A percentile compares a stretch with the other conserved stretches of the same genome.
Conservation (phyloP, 2,113 vertebrate genomes). For the Stercorarius parasiticus region DNA sequence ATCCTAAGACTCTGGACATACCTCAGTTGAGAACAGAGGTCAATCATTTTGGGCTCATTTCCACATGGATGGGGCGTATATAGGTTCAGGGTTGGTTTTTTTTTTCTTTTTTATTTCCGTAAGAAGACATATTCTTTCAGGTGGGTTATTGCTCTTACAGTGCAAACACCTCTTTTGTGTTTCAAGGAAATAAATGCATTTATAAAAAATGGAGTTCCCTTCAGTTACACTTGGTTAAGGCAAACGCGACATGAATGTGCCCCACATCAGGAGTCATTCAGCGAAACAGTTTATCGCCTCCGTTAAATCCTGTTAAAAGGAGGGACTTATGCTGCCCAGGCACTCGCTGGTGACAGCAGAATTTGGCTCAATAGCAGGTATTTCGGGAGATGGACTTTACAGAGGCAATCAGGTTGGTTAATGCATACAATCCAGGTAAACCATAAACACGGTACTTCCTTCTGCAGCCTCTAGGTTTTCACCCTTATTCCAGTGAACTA, state of each 20-base stretch:
- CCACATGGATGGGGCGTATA: neutral
- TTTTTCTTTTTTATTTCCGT: neutral
- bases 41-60: conserved; percentile 25
- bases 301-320: neutral
- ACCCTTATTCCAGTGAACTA: neutral
- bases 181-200: neutral
- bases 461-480: neutral
- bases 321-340: neutral
- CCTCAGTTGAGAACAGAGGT: neutral
- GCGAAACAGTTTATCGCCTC: neutral
- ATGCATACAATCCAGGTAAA: neutral
- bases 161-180: neutral
- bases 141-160: neutral
- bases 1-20: neutral
- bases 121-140: neutral
- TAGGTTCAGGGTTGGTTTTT: neutral
- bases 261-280: neutral
- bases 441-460: neutral
- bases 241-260: neutral
- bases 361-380: neutral
- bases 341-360: neutral
- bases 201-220: neutral
- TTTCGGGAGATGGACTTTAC: neutral
- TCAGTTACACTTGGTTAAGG: neutral
- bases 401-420: neutral